Conservation (phyloP, 1,140 invertebrate species). For the Holcopasites calliopsidis region DNA sequence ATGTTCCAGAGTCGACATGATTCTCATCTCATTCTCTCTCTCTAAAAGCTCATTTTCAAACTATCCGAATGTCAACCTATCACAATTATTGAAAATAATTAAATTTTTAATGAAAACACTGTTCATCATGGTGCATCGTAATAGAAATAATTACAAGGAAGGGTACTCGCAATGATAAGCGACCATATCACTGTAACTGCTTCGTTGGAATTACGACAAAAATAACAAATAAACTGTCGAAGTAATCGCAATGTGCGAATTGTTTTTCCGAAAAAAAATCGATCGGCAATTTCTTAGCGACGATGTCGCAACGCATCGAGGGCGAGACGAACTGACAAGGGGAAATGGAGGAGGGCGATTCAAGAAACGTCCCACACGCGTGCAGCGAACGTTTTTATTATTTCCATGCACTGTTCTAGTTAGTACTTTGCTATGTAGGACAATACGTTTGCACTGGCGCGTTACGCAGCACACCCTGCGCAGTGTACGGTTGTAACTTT, state of each 20-base stretch:
- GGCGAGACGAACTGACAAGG: constrained; percentile 54
- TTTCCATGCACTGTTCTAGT: constrained; percentile 63
- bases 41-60: background rate
- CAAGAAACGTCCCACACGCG: constrained; percentile 31
- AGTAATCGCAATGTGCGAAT: background rate
- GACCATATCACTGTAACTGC: no score
- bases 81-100: background rate
- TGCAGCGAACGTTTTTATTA: constrained; percentile 57
- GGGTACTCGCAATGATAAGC: no score
- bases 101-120: background rate
- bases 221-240: background rate
- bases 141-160: no score
- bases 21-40: background rate
- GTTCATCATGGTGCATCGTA: no score
- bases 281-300: constrained; percentile 22
- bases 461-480: constrained; percentile 67
- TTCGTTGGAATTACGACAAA: background rate
- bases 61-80: background rate
- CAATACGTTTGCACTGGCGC: constrained; percentile 71
- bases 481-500: constrained; percentile 54
- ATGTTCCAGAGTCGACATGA: background rate
- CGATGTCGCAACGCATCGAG: constrained; percentile 31
- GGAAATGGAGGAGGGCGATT: constrained; percentile 47
- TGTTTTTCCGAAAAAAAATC: background rate
- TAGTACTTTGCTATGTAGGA: constrained; percentile 71